These are phyloP conservation scores for Drosophila lacteicornis DNA, from an alignment of 1,140 invertebrate species.

Conservation along the genomic window DNA sequence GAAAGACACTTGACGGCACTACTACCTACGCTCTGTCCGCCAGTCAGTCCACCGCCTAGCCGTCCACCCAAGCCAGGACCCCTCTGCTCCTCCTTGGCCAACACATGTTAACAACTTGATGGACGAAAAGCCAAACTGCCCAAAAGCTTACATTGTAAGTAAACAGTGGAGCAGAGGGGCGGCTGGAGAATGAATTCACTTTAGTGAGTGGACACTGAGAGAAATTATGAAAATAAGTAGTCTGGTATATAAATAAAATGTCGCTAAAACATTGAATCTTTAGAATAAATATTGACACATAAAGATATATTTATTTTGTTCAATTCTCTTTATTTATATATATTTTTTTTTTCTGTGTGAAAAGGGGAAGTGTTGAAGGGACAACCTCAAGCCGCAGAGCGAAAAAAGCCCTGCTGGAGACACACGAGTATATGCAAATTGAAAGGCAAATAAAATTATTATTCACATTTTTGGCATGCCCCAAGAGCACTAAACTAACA, in stretches of 20 bases:
- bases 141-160: slow-evolving; percentile 78
- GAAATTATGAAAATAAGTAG: neutral
- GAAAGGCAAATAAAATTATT: slow-evolving; percentile 81
- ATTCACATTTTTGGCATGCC: slow-evolving; percentile 81
- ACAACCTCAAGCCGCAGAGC: slow-evolving; percentile 37
- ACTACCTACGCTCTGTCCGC: slow-evolving; percentile 18
- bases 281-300: neutral
- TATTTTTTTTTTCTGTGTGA: neutral
- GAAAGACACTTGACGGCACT: slow-evolving; percentile 68
- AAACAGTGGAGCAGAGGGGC: slow-evolving; percentile 40
- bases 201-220: slow-evolving; percentile 12
- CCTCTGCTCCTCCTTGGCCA: too few species aligned
- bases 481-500: slow-evolving; percentile 83
- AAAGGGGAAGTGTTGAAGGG: slow-evolving; percentile 14
- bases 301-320: neutral
- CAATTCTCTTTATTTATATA: neutral
- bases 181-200: slow-evolving; percentile 4
- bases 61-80: too few species aligned
- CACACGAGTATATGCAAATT: slow-evolving; percentile 73
- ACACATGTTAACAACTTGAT: slow-evolving; percentile 83
- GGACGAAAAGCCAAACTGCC: slow-evolving; percentile 79
- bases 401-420: slow-evolving; percentile 37
- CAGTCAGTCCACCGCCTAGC: neutral
- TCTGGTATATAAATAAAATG: neutral
- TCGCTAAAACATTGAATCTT: neutral